Evolutionary conservation across 2,797 vertebrate species (phyloP).

Genomic region (Jordanella pulchra): DNA sequence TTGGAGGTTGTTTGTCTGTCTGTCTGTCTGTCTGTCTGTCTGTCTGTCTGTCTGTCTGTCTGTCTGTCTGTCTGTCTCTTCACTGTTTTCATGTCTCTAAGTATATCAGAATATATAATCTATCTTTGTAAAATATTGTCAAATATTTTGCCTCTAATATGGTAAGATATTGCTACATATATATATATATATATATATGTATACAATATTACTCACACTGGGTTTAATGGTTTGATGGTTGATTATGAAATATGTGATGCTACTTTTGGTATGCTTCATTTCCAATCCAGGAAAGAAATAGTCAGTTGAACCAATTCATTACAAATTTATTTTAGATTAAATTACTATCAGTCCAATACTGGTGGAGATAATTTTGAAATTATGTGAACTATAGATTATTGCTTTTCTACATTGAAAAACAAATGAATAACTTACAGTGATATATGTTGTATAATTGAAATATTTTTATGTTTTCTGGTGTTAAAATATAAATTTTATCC

Average conservation of each 20-base stretch:
- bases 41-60: too few species aligned
- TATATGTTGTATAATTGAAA: background rate
- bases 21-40: too few species aligned
- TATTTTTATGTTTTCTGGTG: background rate
- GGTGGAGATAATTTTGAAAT: constrained; percentile 6
- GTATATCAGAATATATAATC: too few species aligned
- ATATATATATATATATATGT: too few species aligned
- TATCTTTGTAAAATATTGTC: too few species aligned
- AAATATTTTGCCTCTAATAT: too few species aligned
- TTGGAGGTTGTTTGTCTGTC: too few species aligned
- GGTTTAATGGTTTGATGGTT: too few species aligned
- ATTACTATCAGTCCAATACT: background rate
- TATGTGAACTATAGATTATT: constrained; percentile 1
- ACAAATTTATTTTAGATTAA: background rate
- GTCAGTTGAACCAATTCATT: constrained; percentile 3
- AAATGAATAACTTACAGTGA: background rate
- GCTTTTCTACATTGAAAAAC: background rate
- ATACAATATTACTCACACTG: too few species aligned
- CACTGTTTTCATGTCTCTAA: too few species aligned
- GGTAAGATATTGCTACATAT: too few species aligned
- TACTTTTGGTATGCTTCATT: background rate
- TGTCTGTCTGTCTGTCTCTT: too few species aligned
- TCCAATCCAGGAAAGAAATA: background rate
- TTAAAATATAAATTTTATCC: background rate
- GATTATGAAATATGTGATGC: background rate